Percentiles rank a stretch among this genome's conserved stretches.
Conservation (phyloP, 2,797 vertebrate species). For the Sebastolobus altivelis region DNA sequence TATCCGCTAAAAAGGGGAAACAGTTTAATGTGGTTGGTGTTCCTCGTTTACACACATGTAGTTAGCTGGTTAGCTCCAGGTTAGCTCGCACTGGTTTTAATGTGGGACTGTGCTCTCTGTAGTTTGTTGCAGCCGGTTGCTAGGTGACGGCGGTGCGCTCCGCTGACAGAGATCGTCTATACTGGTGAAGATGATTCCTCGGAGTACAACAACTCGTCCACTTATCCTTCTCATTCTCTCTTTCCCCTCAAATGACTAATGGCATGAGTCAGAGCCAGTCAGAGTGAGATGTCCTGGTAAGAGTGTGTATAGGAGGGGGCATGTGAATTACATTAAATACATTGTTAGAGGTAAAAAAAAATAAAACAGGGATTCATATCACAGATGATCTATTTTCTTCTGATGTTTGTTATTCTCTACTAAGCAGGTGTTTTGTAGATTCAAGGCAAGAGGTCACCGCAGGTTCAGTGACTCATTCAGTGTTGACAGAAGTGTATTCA, state of each 20-base stretch:
- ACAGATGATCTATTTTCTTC: constrained; percentile 8
- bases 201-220: not conserved
- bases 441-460: constrained; percentile 40
- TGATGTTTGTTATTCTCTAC: constrained; percentile 23
- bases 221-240: not conserved
- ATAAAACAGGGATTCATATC: constrained; percentile 20
- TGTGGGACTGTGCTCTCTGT: rapidly evolving
- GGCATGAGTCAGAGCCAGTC: constrained; percentile 1
- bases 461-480: constrained; percentile 67
- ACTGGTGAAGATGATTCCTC: not conserved
- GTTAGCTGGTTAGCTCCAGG: not conserved
- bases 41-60: not conserved
- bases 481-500: constrained; percentile 49
- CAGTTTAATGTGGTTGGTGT: not conserved
- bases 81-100: constrained; percentile 27
- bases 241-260: not conserved
- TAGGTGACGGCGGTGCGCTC: constrained; percentile 33
- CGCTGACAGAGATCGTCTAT: constrained; percentile 60
- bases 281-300: not conserved
- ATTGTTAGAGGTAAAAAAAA: constrained; percentile 2
- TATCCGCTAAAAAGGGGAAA: rapidly evolving
- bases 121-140: constrained; percentile 72
- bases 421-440: constrained; percentile 43
- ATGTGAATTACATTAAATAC: constrained; percentile 15
- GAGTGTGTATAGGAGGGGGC: not conserved